Percentiles rank a stretch among this genome's conserved stretches.
Conservation (phyloP, 2,888 invertebrate genomes). For the Nomada fucata region DNA sequence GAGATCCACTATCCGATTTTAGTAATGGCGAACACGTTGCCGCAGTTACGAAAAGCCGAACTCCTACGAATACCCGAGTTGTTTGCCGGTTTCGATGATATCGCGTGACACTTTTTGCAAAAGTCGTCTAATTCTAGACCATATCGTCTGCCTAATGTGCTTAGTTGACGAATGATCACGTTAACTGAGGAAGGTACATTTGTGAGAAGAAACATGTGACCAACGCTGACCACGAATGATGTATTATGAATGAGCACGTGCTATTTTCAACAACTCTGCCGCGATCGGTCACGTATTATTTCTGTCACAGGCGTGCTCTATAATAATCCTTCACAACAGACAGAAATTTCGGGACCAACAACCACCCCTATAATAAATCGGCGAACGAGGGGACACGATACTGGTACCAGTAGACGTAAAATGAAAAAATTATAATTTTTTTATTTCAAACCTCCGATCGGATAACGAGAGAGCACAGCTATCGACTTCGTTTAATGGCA, state of each 20-base stretch:
- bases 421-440: background rate
- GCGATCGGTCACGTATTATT: constrained; percentile 58
- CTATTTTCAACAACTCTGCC: constrained; percentile 64
- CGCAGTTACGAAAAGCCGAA: background rate
- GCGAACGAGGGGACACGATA: background rate
- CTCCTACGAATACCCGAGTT: constrained; percentile 7
- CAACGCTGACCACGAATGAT: constrained; percentile 50
- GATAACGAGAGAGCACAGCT: constrained; percentile 60
- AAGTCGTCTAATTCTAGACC: constrained; percentile 41
- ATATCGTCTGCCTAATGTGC: constrained; percentile 2
- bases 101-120: constrained; percentile 20
- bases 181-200: constrained; percentile 64
- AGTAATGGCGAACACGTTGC: background rate
- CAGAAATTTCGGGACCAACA: background rate
- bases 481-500: constrained; percentile 65
- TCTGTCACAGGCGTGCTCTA: constrained; percentile 29
- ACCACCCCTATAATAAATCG: background rate
- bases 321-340: background rate
- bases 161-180: constrained; percentile 49
- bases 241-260: constrained; percentile 69
- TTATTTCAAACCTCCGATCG: constrained; percentile 60
- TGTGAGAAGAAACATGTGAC: constrained; percentile 66
- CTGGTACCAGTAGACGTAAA: background rate
- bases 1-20: background rate
- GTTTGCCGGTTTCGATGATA: background rate